A percentile compares a stretch with the other conserved stretches of the same genome.
phyloP scores from a whole-genome alignment of 1,140 invertebrate species.

The Zaprionus vittiger region DNA sequence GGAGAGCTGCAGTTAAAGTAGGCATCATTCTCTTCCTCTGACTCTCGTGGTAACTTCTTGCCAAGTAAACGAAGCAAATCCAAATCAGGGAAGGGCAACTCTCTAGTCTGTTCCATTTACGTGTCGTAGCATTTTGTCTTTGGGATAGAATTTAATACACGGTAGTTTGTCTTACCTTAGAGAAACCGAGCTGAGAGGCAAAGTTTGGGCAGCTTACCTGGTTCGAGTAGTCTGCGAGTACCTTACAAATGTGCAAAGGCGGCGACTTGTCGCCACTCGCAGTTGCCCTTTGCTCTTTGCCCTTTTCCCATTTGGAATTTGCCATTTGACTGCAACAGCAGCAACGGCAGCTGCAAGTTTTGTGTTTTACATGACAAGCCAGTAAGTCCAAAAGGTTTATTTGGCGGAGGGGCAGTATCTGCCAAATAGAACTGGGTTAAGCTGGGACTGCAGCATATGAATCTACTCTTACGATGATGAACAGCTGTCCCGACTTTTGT shows the following conservation, averaged over 20 bases:
- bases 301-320: conserved; percentile 12
- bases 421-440: conserved; percentile 17
- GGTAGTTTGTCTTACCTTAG: conserved; percentile 68
- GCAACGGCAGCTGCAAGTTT: conserved; percentile 53
- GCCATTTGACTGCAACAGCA: conserved; percentile 30
- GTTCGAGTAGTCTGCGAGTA: conserved; percentile 19
- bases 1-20: conserved; percentile 44
- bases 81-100: conserved; percentile 44
- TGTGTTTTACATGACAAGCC: conserved; percentile 75
- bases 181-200: background rate
- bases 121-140: conserved; percentile 74
- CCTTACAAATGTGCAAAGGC: conserved; percentile 67
- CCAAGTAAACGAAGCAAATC: conserved; percentile 56
- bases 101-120: conserved; percentile 29
- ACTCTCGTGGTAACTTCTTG: background rate
- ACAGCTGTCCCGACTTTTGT: background rate
- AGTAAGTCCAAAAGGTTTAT: conserved; percentile 55
- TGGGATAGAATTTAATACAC: conserved; percentile 78
- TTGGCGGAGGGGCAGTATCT: conserved; percentile 5
- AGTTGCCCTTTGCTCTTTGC: conserved; percentile 28
- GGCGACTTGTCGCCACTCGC: conserved; percentile 71
- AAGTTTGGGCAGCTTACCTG: conserved; percentile 31
- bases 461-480: conserved; percentile 7
- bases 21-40: conserved; percentile 32
- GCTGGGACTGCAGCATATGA: background rate